A percentile compares a stretch with the other conserved stretches of the same genome.
These are phyloP conservation scores for Propithecus deckenii DNA, from an alignment of 2,797 vertebrate species.

Conservation along the genomic window DNA sequence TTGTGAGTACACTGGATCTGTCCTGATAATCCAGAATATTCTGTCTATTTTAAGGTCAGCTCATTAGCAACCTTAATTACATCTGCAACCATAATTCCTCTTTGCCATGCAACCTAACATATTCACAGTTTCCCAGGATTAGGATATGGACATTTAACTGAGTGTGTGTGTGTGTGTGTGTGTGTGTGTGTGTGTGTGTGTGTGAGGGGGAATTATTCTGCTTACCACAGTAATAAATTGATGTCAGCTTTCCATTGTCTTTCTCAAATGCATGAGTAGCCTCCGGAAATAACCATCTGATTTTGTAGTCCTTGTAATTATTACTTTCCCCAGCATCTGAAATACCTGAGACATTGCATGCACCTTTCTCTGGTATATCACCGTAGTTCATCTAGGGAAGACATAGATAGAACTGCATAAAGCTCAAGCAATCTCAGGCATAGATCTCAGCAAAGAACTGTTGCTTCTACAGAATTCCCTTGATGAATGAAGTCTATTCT, in stretches of 20 bases:
- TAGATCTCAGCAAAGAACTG: neutral
- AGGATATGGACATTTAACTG: neutral
- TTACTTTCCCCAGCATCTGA: neutral
- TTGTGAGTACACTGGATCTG: neutral
- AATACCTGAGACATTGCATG: neutral
- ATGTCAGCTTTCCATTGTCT: neutral
- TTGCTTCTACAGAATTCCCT: neutral
- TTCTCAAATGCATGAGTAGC: neutral
- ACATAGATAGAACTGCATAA: neutral
- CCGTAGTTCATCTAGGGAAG: neutral
- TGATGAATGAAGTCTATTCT: neutral
- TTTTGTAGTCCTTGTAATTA: neutral
- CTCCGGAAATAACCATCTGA: neutral
- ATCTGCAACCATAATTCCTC: neutral
- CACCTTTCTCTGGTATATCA: neutral
- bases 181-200: no score
- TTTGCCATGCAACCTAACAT: neutral
- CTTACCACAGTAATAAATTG: neutral
- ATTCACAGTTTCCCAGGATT: neutral
- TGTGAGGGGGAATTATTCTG: neutral
- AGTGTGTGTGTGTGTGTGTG: no score
- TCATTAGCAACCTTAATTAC: neutral
- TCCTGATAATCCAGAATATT: neutral
- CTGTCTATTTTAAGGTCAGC: neutral
- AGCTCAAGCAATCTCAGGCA: neutral